Conservation (phyloP, 92 coral and sea anemone genomes). For the Porites lobata region DNA sequence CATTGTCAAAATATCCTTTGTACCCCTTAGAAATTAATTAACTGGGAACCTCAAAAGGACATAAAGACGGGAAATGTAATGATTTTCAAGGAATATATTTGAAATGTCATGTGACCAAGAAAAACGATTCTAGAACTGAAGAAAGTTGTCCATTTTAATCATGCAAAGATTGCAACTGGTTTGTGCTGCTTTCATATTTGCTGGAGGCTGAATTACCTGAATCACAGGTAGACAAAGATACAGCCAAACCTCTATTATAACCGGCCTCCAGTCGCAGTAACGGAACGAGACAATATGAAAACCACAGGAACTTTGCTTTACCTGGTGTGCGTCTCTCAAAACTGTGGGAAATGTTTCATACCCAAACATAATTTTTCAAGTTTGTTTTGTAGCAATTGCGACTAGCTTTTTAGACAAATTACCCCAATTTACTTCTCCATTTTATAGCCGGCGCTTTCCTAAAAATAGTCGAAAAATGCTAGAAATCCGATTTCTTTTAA, state of each 20-base stretch:
- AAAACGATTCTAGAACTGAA: background rate
- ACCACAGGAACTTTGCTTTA: slow-evolving; percentile 12
- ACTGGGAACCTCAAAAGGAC: background rate
- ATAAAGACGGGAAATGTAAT: slow-evolving; percentile 14
- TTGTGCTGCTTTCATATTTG: too few species aligned
- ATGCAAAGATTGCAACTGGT: background rate
- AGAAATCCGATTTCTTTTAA: too few species aligned
- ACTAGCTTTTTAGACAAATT: slow-evolving; percentile 9
- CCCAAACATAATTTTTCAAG: background rate
- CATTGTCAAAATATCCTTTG: slow-evolving; percentile 6
- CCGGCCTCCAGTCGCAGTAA: background rate
- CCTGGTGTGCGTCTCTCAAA: slow-evolving; percentile 14
- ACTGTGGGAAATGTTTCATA: background rate
- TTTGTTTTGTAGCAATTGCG: background rate
- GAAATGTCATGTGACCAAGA: slow-evolving; percentile 7
- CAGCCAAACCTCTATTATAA: too few species aligned
- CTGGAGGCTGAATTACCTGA: too few species aligned
- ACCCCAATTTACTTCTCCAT: slow-evolving; percentile 5
- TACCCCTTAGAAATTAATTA: background rate
- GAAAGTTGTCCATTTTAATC: background rate
- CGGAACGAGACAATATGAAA: slow-evolving; percentile 15
- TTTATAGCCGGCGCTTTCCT: too few species aligned
- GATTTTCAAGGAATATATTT: slow-evolving; percentile 16
- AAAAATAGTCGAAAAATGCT: too few species aligned
- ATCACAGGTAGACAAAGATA: too few species aligned